phyloP scores from a whole-genome alignment of 2,113 vertebrate species.

The Scophthalmus maximus region DNA sequence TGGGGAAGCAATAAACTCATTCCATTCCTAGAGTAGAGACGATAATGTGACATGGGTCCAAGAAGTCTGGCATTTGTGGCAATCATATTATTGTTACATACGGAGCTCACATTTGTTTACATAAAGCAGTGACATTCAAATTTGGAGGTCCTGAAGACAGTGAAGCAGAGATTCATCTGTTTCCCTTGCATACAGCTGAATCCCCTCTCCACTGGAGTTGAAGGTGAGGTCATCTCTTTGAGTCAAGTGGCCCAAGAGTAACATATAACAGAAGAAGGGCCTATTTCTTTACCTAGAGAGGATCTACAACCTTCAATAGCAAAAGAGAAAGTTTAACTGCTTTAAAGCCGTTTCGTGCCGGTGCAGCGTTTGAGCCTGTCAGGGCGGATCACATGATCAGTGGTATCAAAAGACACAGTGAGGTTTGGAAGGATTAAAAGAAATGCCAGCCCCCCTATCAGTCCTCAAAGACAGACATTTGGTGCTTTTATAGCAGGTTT shows the following conservation, averaged over 20 bases:
- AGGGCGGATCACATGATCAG: slow-evolving; percentile 21
- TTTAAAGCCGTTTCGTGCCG: slow-evolving; percentile 23
- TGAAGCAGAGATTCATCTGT: neutral
- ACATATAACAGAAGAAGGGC: slow-evolving; percentile 7
- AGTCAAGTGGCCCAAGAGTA: slow-evolving; percentile 21
- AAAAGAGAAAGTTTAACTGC: slow-evolving; percentile 6
- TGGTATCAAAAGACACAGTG: slow-evolving; percentile 24
- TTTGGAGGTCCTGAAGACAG: slow-evolving; percentile 8
- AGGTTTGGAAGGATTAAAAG: slow-evolving; percentile 20
- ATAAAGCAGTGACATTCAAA: neutral
- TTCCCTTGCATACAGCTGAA: neutral
- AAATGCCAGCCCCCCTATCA: neutral
- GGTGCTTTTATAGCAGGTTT: slow-evolving; percentile 13
- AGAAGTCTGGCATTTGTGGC: slow-evolving; percentile 8
- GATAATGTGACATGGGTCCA: neutral
- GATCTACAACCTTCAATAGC: slow-evolving; percentile 2
- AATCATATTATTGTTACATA: neutral
- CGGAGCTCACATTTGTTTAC: slow-evolving; percentile 23
- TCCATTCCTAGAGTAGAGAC: neutral
- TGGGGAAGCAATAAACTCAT: no score
- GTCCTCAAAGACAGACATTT: slow-evolving; percentile 8
- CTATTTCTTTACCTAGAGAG: neutral
- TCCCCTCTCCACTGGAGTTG: slow-evolving; percentile 6
- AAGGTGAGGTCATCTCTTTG: slow-evolving; percentile 18
- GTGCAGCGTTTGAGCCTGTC: slow-evolving; percentile 18